Conservation (phyloP, 37 sponge, comb jelly and placozoan genomes). For the Trichoplax adhaerens region DNA sequence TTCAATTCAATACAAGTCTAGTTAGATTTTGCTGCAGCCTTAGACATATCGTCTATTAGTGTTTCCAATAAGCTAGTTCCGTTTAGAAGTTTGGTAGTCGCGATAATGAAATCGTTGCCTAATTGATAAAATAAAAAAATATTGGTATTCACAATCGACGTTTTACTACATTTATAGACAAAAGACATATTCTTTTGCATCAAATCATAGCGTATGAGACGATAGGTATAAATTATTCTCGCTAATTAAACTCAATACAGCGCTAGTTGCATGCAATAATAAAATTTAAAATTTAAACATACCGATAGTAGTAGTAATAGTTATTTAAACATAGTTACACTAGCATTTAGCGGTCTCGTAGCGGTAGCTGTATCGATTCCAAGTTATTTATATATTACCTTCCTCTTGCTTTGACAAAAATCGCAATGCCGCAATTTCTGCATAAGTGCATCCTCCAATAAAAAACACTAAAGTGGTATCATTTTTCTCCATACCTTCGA, state of each 20-base stretch:
- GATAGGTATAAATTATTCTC: too few relatives aligned
- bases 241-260: too few relatives aligned
- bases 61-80: slow-evolving; percentile 45
- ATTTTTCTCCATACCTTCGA: slow-evolving; percentile 6
- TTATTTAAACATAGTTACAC: too few relatives aligned
- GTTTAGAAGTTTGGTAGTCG: slow-evolving; percentile 59
- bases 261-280: too few relatives aligned
- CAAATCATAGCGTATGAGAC: too few relatives aligned
- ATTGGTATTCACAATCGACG: too few relatives aligned
- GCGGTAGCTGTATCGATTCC: background rate
- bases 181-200: too few relatives aligned
- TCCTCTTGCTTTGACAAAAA: slow-evolving; percentile 64
- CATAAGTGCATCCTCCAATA: slow-evolving; percentile 86
- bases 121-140: background rate
- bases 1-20: too few relatives aligned
- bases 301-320: too few relatives aligned
- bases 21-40: too few relatives aligned
- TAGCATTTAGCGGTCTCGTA: background rate
- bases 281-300: too few relatives aligned
- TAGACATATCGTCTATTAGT: slow-evolving; percentile 5
- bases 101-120: slow-evolving; percentile 50
- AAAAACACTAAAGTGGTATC: slow-evolving; percentile 63
- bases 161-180: too few relatives aligned
- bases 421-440: slow-evolving; percentile 85
- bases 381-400: slow-evolving; percentile 18